Evolutionary conservation across 1,140 invertebrate species (phyloP).

Genomic region (Euglossa dilemma): DNA sequence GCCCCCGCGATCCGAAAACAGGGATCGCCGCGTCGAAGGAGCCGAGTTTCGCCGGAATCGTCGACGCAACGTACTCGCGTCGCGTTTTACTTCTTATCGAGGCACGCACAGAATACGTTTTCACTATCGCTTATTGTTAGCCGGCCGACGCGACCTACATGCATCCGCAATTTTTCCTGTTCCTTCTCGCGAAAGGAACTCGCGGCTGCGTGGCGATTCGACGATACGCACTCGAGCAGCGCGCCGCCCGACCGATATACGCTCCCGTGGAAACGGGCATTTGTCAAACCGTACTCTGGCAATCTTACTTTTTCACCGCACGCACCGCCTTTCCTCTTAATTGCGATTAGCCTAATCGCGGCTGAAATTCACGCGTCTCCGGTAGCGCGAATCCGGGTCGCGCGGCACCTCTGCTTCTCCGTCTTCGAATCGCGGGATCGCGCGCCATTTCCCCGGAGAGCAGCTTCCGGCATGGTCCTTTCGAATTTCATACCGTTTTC

Average conservation of each 20-base stretch:
- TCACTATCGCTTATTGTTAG: constrained; percentile 77
- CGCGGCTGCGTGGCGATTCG: constrained; percentile 68
- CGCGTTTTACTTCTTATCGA: constrained; percentile 77
- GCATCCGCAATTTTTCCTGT: constrained; percentile 74
- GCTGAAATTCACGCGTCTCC: no score
- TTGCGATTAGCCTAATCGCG: constrained; percentile 2
- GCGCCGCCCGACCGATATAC: constrained; percentile 21
- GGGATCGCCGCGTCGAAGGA: not conserved
- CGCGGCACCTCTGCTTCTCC: no score
- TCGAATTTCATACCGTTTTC: no score
- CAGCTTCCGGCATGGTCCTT: no score
- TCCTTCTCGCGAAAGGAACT: constrained; percentile 58
- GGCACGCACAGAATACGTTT: constrained; percentile 74
- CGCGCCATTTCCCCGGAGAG: no score
- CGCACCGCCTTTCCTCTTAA: constrained; percentile 49
- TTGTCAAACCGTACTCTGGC: constrained; percentile 47
- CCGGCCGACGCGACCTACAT: constrained; percentile 75
- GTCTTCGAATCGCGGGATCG: no score
- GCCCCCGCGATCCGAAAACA: no score
- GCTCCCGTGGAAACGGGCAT: constrained; percentile 38
- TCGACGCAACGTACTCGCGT: constrained; percentile 3
- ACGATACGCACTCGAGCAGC: constrained; percentile 49
- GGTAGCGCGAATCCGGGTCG: not conserved
- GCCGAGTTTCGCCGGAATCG: not conserved
- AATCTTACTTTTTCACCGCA: constrained; percentile 49